phyloP scores from a whole-genome alignment of 2,888 invertebrate genomes.

The Cephus sareptanus region DNA sequence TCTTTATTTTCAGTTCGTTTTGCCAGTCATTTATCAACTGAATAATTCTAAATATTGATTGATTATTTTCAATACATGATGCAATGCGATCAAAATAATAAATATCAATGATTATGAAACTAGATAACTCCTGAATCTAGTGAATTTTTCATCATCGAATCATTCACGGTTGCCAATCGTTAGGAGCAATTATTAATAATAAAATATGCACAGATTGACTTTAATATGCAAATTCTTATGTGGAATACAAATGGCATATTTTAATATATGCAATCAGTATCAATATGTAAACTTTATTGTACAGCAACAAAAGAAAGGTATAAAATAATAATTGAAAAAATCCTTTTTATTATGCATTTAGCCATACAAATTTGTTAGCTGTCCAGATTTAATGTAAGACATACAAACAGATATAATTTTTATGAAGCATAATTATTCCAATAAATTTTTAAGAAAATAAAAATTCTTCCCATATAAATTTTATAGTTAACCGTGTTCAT shows the following conservation, averaged over 20 bases:
- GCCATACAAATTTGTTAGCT: background rate
- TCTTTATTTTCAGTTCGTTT: background rate
- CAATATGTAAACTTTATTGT: background rate
- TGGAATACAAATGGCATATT: background rate
- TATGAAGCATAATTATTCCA: background rate
- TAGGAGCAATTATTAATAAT: background rate
- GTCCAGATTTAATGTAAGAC: background rate
- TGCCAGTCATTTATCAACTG: background rate
- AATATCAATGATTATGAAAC: background rate
- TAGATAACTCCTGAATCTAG: background rate
- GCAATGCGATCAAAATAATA: background rate
- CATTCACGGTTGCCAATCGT: background rate
- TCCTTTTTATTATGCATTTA: background rate
- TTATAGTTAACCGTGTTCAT: background rate
- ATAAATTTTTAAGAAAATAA: background rate
- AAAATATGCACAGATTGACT: background rate
- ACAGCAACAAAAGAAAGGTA: background rate
- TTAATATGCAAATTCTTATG: too few relatives aligned
- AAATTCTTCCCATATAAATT: background rate
- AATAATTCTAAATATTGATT: background rate
- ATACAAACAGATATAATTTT: background rate
- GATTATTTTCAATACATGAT: background rate
- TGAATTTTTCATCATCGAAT: background rate
- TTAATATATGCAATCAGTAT: background rate
- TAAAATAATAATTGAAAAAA: background rate